Conservation (phyloP, 2,797 vertebrate species). For the Intellagama lesueurii region DNA sequence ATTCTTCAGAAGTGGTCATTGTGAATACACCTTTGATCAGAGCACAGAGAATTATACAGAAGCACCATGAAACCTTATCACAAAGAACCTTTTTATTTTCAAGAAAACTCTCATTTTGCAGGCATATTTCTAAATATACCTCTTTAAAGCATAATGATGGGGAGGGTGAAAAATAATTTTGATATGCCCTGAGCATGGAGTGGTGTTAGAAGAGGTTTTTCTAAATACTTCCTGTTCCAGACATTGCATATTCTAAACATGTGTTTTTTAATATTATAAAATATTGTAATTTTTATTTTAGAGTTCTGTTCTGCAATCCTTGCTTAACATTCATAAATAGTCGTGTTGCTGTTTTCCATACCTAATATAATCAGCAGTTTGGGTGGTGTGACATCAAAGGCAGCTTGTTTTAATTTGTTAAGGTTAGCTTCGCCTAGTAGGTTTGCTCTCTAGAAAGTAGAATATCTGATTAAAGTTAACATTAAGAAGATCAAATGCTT, state of each 20-base stretch:
- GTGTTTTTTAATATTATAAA: slow-evolving; percentile 26
- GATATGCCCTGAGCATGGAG: not conserved
- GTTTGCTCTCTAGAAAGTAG: slow-evolving; percentile 47
- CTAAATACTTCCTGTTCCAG: slow-evolving; percentile 10
- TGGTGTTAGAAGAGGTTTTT: slow-evolving; percentile 36
- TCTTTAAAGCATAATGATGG: slow-evolving; percentile 23
- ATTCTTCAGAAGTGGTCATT: not conserved
- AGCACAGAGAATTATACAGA: slow-evolving; percentile 24
- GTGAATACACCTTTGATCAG: slow-evolving; percentile 38
- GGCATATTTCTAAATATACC: not conserved
- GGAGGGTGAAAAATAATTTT: slow-evolving; percentile 18
- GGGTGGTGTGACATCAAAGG: slow-evolving; percentile 7
- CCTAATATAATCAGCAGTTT: not conserved
- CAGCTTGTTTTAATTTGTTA: slow-evolving; percentile 35
- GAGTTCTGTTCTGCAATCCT: slow-evolving; percentile 28
- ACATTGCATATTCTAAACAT: not conserved
- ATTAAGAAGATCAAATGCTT: slow-evolving; percentile 39
- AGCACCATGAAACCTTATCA: not conserved
- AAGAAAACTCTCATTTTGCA: slow-evolving; percentile 18
- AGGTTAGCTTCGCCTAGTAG: slow-evolving; percentile 19
- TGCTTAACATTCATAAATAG: slow-evolving; percentile 21
- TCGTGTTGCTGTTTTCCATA: not conserved
- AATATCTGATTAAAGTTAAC: slow-evolving; percentile 50
- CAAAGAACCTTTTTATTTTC: slow-evolving; percentile 28
- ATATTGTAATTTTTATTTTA: slow-evolving; percentile 25